A percentile compares a stretch with the other conserved stretches of the same genome.
Evolutionary conservation across 2,797 vertebrate genomes (phyloP).

Genomic region (Alcedo quadribrachys): DNA sequence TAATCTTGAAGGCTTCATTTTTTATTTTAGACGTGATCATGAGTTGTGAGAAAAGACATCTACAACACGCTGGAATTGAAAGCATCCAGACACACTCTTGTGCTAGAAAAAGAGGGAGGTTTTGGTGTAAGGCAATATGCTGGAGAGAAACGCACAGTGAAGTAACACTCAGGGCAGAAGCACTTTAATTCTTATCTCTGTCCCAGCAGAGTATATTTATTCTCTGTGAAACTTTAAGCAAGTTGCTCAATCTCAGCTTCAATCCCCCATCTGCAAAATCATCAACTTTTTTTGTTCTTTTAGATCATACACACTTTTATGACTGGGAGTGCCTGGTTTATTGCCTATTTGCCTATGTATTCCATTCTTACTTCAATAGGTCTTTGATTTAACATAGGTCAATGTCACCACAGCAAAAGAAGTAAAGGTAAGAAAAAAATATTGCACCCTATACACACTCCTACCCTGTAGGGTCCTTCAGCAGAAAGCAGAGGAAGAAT

Average conservation of each 20-base stretch:
- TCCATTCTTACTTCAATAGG: neutral
- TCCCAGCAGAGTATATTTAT: neutral
- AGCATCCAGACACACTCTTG: neutral
- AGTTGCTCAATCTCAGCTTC: neutral
- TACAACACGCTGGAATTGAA: conserved; percentile 16
- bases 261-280: neutral
- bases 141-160: neutral
- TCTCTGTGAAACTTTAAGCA: neutral
- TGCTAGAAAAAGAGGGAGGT: neutral
- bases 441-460: neutral
- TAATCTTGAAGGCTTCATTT: conserved; percentile 65
- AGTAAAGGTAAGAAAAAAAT: neutral
- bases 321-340: neutral
- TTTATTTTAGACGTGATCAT: conserved; percentile 39
- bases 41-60: conserved; percentile 24
- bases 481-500: neutral
- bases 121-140: neutral
- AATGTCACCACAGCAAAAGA: neutral
- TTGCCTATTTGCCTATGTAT: neutral
- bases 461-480: neutral
- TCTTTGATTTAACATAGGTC: neutral
- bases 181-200: neutral
- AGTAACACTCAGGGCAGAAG: neutral
- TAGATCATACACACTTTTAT: neutral
- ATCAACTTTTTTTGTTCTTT: neutral